These are phyloP conservation scores for Phalacrocorax brasilianus DNA, from an alignment of 2,113 vertebrate species.

Conservation along the genomic window DNA sequence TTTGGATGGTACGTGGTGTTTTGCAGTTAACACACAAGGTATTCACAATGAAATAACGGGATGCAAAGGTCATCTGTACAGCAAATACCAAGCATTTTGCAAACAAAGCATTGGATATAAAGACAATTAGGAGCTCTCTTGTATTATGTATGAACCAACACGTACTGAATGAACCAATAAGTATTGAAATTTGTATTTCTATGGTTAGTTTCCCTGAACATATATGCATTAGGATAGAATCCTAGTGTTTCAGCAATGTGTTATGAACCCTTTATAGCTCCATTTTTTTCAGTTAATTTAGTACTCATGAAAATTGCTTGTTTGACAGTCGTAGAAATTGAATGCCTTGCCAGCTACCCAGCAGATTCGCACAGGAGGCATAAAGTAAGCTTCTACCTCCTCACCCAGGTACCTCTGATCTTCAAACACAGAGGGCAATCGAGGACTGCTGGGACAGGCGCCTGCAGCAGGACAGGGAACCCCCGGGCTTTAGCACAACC, in stretches of 20 bases:
- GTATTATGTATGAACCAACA: constrained; percentile 23
- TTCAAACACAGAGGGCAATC: rapidly evolving
- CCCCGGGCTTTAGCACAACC: rapidly evolving
- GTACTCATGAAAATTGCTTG: neutral
- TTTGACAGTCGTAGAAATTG: neutral
- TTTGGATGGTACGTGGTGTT: neutral
- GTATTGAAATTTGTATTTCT: constrained; percentile 22
- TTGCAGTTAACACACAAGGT: constrained; percentile 10
- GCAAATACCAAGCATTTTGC: constrained; percentile 40
- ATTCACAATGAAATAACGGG: constrained; percentile 16
- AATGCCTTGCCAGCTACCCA: neutral
- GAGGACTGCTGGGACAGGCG: neutral
- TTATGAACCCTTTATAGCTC: neutral
- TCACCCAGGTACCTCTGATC: neutral
- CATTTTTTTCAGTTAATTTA: neutral
- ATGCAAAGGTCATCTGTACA: constrained; percentile 45
- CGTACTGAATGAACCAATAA: neutral
- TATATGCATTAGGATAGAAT: neutral
- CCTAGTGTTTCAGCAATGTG: neutral
- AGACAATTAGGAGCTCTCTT: constrained; percentile 22
- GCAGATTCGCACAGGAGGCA: neutral
- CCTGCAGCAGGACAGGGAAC: rapidly evolving
- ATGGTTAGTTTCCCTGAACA: neutral
- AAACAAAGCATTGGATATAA: constrained; percentile 20
- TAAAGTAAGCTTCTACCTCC: neutral